A percentile compares a stretch with the other conserved stretches of the same genome.
Conservation (phyloP, 1,140 invertebrate species). For the Tachypleus tridentatus region DNA sequence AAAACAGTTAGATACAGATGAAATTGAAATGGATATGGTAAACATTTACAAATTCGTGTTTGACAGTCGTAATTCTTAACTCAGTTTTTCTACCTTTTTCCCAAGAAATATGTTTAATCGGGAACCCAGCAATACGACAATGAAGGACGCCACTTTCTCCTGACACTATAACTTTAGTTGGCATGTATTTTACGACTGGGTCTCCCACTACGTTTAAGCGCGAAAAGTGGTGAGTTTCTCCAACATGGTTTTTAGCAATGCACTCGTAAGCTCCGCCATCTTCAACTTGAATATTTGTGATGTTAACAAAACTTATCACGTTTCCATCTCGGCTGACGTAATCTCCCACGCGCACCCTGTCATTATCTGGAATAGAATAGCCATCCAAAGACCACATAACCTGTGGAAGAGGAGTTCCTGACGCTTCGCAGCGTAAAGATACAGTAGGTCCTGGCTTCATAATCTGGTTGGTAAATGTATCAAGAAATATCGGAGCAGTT, state of each 20-base stretch:
- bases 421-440: constrained; percentile 22
- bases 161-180: constrained; percentile 58
- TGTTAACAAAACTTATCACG: constrained; percentile 86
- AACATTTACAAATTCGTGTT: no score
- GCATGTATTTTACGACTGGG: constrained; percentile 72
- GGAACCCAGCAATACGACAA: constrained; percentile 88
- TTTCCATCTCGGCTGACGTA: constrained; percentile 47
- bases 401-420: constrained; percentile 20
- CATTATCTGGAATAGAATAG: constrained; percentile 24
- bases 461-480: constrained; percentile 13
- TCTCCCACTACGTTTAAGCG: constrained; percentile 83
- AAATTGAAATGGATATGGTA: no score
- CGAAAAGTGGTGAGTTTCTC: constrained; percentile 67
- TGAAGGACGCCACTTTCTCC: constrained; percentile 76
- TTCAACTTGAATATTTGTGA: constrained; percentile 78
- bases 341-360: constrained; percentile 28
- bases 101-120: constrained; percentile 86
- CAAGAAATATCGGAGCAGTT: constrained; percentile 13
- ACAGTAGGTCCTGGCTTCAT: constrained; percentile 14
- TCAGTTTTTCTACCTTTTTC: constrained; percentile 50
- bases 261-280: constrained; percentile 89
- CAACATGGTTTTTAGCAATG: constrained; percentile 80
- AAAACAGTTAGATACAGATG: no score
- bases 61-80: no score
- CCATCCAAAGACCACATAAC: constrained; percentile 24